A percentile compares a stretch with the other conserved stretches of the same genome.
These are phyloP conservation scores for Vanessa cardui DNA, from an alignment of 2,888 invertebrate species.

Conservation along the genomic window DNA sequence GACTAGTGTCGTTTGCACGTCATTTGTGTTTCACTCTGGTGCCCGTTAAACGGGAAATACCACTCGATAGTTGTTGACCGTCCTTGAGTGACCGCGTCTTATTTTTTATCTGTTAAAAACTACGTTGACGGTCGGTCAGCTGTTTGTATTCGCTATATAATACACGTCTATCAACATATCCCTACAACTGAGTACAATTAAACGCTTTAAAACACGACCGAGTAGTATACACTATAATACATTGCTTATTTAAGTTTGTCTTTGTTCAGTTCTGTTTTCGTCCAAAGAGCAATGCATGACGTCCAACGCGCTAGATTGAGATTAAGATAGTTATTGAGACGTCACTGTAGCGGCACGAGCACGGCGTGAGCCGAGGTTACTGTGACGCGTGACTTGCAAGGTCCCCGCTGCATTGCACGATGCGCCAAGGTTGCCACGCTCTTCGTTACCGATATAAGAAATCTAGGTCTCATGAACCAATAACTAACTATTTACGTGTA, in stretches of 20 bases:
- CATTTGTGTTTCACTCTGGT: constrained; percentile 56
- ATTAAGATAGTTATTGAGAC: constrained; percentile 47
- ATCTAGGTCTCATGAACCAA: constrained; percentile 51
- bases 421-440: constrained; percentile 81
- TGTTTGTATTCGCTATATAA: constrained; percentile 76
- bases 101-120: constrained; percentile 76
- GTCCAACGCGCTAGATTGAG: constrained; percentile 55
- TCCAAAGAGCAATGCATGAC: constrained; percentile 58
- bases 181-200: constrained; percentile 41
- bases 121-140: constrained; percentile 75
- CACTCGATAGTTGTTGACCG: constrained; percentile 66
- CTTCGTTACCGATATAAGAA: constrained; percentile 61
- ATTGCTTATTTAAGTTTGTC: constrained; percentile 46
- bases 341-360: constrained; percentile 68
- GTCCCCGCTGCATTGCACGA: constrained; percentile 82
- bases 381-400: constrained; percentile 83
- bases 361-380: constrained; percentile 81
- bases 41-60: constrained; percentile 72
- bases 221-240: constrained; percentile 39
- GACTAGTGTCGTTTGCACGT: constrained; percentile 49
- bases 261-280: constrained; percentile 7
- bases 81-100: constrained; percentile 80
- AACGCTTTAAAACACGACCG: constrained; percentile 16
- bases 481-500: constrained; percentile 39
- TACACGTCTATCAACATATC: constrained; percentile 73